Conservation (phyloP, 2,797 vertebrate species). For the Delichon dasypus region DNA sequence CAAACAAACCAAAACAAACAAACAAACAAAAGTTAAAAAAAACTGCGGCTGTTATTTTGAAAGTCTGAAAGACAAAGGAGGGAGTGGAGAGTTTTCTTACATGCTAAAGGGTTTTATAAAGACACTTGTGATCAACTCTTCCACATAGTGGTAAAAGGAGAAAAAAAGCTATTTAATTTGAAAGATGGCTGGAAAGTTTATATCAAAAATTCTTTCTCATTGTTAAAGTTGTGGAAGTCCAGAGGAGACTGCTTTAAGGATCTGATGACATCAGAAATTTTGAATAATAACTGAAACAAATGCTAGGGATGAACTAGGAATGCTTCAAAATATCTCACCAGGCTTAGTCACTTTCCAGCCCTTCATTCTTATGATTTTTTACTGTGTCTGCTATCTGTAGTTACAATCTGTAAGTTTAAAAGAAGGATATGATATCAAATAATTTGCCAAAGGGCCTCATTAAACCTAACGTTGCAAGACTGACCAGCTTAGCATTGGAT, state of each 20-base stretch:
- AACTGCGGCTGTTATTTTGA: not conserved
- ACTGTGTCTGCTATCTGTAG: not conserved
- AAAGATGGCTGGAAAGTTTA: not conserved
- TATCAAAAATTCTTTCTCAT: not conserved
- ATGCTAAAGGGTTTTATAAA: not conserved
- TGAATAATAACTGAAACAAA: not conserved
- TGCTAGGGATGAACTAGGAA: not conserved
- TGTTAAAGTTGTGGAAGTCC: not conserved
- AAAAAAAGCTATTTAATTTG: not conserved
- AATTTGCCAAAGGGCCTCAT: not conserved
- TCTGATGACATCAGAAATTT: not conserved
- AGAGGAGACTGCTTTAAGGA: not conserved
- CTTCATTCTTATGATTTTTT: not conserved
- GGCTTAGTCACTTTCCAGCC: not conserved
- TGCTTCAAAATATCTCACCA: not conserved
- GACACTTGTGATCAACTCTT: not conserved
- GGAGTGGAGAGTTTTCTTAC: not conserved
- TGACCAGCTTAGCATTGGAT: not conserved
- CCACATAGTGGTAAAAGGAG: not conserved
- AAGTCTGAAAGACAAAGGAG: not conserved
- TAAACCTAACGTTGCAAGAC: not conserved
- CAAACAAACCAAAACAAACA: no score
- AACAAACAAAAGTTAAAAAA: not conserved
- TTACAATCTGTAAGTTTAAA: not conserved
- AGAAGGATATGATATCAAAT: not conserved